Percentiles rank a stretch among this genome's conserved stretches.
Evolutionary conservation across 1,140 invertebrate species (phyloP).

Genomic region (Papilio xuthus): DNA sequence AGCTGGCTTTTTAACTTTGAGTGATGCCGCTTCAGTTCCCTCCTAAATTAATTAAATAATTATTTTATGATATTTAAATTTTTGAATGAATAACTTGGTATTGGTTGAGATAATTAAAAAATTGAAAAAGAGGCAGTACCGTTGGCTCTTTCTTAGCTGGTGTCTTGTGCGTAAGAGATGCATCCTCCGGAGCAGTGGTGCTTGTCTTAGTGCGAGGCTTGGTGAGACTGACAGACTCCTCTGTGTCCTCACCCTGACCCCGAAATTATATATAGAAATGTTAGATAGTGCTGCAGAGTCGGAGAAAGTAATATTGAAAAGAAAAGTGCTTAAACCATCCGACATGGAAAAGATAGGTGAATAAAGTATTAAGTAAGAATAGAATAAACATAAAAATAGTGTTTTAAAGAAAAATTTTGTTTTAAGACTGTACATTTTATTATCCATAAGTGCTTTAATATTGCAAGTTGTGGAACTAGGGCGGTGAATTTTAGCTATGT

Average conservation of each 20-base stretch:
- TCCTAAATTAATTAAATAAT: slow-evolving; percentile 54
- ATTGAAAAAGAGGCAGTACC: slow-evolving; percentile 61
- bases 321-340: background rate
- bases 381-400: background rate
- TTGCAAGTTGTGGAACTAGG: background rate
- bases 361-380: slow-evolving; percentile 7
- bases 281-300: slow-evolving; percentile 36
- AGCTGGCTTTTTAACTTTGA: slow-evolving; percentile 77
- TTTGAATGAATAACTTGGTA: slow-evolving; percentile 20
- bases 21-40: slow-evolving; percentile 70
- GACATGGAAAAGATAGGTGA: background rate
- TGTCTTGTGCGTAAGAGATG: slow-evolving; percentile 77
- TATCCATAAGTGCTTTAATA: background rate
- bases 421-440: background rate
- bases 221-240: slow-evolving; percentile 73
- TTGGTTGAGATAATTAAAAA: slow-evolving; percentile 71
- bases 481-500: slow-evolving; percentile 19
- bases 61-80: background rate
- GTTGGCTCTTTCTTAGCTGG: slow-evolving; percentile 75
- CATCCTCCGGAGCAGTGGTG: slow-evolving; percentile 77
- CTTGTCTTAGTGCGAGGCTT: slow-evolving; percentile 76
- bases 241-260: slow-evolving; percentile 73
- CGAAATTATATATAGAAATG: slow-evolving; percentile 49
- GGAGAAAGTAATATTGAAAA: slow-evolving; percentile 7
- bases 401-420: background rate